Conservation (phyloP, 1,140 invertebrate species). For the Caenorhabditis briggsae region DNA sequence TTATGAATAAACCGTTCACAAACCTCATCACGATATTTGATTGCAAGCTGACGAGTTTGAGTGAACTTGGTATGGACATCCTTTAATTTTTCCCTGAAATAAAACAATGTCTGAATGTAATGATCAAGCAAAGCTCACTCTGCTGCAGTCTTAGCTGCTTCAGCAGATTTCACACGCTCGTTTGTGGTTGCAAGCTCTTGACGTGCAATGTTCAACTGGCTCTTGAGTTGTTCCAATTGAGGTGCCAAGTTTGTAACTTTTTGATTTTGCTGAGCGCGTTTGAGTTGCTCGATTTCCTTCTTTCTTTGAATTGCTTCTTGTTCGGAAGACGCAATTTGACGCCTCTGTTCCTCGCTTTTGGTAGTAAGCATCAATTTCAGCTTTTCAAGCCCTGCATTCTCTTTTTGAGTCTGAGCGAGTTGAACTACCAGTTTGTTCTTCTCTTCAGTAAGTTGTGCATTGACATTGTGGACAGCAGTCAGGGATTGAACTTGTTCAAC, state of each 20-base stretch:
- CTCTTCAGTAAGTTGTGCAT: constrained; percentile 21
- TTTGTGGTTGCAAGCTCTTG: neutral
- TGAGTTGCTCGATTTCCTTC: constrained; percentile 8
- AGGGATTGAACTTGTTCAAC: constrained; percentile 20
- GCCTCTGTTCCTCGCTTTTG: neutral
- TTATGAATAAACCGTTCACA: neutral
- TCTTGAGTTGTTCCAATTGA: neutral
- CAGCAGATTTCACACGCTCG: neutral
- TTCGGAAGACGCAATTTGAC: neutral
- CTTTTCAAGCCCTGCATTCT: constrained; percentile 33
- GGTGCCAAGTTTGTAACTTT: neutral
- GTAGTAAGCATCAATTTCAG: neutral
- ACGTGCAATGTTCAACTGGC: neutral
- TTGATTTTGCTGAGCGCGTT: neutral
- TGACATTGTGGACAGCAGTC: constrained; percentile 19
- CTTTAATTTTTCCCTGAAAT: neutral
- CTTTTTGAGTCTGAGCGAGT: constrained; percentile 22
- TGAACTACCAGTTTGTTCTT: constrained; percentile 19
- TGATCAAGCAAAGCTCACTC: neutral
- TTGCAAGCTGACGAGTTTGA: constrained; percentile 42
- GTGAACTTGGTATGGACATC: constrained; percentile 1
- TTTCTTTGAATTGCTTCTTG: constrained; percentile 14
- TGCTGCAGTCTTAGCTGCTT: neutral
- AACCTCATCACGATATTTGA: constrained; percentile 43
- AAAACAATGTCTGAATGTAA: neutral